These are phyloP conservation scores for Hypocryptadius cinnamomeus DNA, from an alignment of 2,113 vertebrate genomes.

Conservation along the genomic window DNA sequence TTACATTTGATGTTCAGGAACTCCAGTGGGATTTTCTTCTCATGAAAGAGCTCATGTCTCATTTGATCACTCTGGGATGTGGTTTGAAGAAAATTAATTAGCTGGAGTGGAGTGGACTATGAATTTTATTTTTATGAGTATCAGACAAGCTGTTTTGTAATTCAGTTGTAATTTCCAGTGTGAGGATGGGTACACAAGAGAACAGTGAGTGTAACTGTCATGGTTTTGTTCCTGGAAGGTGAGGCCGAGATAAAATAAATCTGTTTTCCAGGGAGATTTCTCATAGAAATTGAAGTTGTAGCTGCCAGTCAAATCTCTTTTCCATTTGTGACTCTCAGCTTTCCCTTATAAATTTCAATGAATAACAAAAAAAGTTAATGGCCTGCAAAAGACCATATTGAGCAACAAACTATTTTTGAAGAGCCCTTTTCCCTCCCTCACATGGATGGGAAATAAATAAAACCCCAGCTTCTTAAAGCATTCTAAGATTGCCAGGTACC, in stretches of 20 bases:
- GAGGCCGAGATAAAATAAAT: neutral
- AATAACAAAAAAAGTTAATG: neutral
- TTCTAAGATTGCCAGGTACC: neutral
- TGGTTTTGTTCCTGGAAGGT: neutral
- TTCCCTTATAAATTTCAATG: slow-evolving; percentile 10
- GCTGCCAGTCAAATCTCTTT: slow-evolving; percentile 4
- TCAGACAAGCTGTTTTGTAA: neutral
- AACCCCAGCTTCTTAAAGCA: neutral
- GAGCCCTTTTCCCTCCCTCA: neutral
- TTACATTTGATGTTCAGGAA: slow-evolving; percentile 13
- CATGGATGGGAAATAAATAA: neutral
- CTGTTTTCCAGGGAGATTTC: slow-evolving; percentile 10
- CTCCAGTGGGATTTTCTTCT: slow-evolving; percentile 34
- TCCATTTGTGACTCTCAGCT: neutral
- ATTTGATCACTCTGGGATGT: slow-evolving; percentile 24
- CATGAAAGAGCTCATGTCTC: slow-evolving; percentile 30
- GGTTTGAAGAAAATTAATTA: slow-evolving; percentile 50
- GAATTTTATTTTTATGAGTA: neutral
- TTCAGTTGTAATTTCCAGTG: slow-evolving; percentile 1
- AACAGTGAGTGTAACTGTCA: neutral
- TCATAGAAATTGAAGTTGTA: slow-evolving; percentile 17
- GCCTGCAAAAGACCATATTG: neutral
- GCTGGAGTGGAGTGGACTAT: neutral
- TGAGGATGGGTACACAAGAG: neutral
- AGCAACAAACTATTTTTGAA: neutral